Evolutionary conservation across 2,888 invertebrate genomes (phyloP).

Genomic region (Nephrotoma appendiculata): DNA sequence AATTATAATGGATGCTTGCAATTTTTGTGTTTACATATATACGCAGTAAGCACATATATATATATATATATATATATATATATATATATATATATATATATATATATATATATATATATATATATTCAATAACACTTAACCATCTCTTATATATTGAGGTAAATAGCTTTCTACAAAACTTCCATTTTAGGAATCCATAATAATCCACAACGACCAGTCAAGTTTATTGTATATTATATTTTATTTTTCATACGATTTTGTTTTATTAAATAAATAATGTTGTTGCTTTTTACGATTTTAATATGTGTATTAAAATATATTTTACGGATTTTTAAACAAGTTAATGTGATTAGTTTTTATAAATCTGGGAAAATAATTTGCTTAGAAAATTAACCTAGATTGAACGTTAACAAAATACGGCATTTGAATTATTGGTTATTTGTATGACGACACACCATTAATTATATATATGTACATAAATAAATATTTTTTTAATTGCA

Average conservation of each 20-base stretch:
- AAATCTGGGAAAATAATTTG: neutral
- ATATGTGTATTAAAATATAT: neutral
- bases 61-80: neutral
- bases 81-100: neutral
- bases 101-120: neutral
- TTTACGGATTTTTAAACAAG: neutral
- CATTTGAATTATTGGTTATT: neutral
- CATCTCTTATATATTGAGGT: conserved; percentile 14
- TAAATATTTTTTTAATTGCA: neutral
- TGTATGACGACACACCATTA: neutral
- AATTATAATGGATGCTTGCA: neutral
- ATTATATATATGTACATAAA: neutral
- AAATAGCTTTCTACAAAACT: conserved; percentile 21
- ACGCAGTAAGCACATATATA: neutral
- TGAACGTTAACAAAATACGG: neutral
- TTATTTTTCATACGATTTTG: neutral
- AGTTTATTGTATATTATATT: neutral
- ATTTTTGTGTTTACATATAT: neutral
- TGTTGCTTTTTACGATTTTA: neutral
- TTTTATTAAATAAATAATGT: neutral
- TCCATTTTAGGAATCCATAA: conserved; percentile 19
- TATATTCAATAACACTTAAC: conserved; percentile 12
- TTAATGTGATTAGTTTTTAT: neutral
- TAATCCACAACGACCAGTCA: conserved; percentile 6
- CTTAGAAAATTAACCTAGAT: neutral